Conservation (phyloP, 2,888 invertebrate species). For the Tryphoninae sp. region DNA sequence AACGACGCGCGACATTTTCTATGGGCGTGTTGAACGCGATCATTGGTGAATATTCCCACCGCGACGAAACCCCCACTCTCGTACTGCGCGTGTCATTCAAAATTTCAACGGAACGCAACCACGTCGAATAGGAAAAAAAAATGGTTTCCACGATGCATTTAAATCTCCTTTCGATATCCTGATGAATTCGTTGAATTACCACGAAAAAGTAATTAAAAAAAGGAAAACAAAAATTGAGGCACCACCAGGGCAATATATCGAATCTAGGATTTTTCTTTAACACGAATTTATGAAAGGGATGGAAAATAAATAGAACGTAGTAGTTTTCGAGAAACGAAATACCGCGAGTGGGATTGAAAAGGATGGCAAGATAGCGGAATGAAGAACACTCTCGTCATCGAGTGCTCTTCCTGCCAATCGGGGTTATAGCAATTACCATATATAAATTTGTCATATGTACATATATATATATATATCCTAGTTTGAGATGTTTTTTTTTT, state of each 20-base stretch:
- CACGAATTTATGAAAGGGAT: background rate
- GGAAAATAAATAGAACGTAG: background rate
- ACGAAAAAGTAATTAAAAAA: too few species aligned
- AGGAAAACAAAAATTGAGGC: too few species aligned
- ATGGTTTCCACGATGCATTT: constrained; percentile 3
- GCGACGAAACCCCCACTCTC: constrained; percentile 22
- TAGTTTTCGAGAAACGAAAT: background rate
- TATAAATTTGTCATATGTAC: background rate
- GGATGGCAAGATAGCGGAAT: background rate
- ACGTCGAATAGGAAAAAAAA: constrained; percentile 3
- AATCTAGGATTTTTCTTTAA: background rate
- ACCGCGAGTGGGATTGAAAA: background rate
- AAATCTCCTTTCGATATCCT: background rate
- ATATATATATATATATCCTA: background rate
- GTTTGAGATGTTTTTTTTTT: constrained; percentile 32
- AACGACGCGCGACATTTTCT: constrained; percentile 48
- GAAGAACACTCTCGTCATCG: background rate
- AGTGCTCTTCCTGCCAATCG: background rate
- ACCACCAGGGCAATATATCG: too few species aligned
- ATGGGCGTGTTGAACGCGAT: constrained; percentile 54
- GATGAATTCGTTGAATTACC: background rate
- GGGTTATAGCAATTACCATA: background rate
- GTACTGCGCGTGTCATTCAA: constrained; percentile 38
- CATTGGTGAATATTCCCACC: constrained; percentile 55
- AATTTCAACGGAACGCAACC: background rate